A percentile compares a stretch with the other conserved stretches of the same genome.
These are phyloP conservation scores for Mycetomoellerius zeteki DNA, from an alignment of 1,140 invertebrate species.

Conservation along the genomic window DNA sequence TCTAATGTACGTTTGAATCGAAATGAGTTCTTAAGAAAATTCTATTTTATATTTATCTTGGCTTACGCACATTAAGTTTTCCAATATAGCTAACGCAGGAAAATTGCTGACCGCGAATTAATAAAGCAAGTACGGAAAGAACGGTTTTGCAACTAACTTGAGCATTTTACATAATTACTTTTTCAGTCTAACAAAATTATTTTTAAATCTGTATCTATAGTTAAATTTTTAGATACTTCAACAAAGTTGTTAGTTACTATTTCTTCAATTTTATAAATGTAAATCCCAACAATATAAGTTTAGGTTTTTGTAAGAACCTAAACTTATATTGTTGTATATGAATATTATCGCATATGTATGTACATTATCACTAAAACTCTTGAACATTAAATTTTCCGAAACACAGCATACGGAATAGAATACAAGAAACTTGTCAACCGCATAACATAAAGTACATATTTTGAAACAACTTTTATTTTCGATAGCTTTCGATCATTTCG, in stretches of 20 bases:
- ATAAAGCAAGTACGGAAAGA: neutral
- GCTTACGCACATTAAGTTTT: constrained; percentile 36
- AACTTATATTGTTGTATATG: too few relatives aligned
- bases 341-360: too few relatives aligned
- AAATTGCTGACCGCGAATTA: neutral
- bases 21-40: neutral
- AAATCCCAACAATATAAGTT: neutral
- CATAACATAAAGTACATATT: neutral
- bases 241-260: neutral
- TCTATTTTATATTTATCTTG: constrained; percentile 39
- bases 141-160: too few relatives aligned
- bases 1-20: neutral
- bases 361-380: neutral
- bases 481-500: neutral
- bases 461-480: neutral
- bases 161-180: too few relatives aligned
- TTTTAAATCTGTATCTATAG: too few relatives aligned
- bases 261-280: constrained; percentile 1
- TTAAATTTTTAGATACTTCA: too few relatives aligned
- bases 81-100: constrained; percentile 53
- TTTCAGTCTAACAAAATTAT: too few relatives aligned
- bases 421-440: neutral
- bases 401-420: neutral
- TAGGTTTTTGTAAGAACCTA: too few relatives aligned
- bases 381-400: neutral